Evolutionary conservation across 2,888 invertebrate species (phyloP), one percentile per base, ranked within the genome.

Genomic region (Kuschelorhynchus macadamiae): DNA sequence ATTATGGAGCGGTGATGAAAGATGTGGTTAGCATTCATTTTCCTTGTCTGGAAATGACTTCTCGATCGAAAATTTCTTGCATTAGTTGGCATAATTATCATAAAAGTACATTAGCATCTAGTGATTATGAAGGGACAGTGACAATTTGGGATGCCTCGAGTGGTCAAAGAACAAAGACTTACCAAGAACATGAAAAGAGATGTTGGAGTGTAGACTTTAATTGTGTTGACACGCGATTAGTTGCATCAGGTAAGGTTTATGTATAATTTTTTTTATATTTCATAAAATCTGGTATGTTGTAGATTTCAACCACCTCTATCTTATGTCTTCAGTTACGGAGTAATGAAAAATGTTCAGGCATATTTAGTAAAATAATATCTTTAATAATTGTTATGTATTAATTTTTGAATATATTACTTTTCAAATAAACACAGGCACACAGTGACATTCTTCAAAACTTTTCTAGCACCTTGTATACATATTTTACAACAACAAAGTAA

Each of bases 151-250:
- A 97, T 85, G 94, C 94, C 0, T 86, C 87, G 33, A 92, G 92
- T 0, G 92, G 92, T 11, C 89, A 90, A 76, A 86, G 91, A 65
- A 91, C 91, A 1, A 88, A 92, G 78, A 89, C 90, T 4, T 92
- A 90, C 80, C 90, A 93, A 82, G 97, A 97, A 82, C 97, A 97
- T 84, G 96, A 97, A 84, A 96, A 96, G 82, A 87, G 97, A 44
- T 95, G 95, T 82, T 97, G 97, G 97, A 95, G 95, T 75, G 96
- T 97, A 33, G 96, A 97, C 85, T 97, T 97, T 84, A 97, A 95
- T 83, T 90, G 92, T 74, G 91, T 94, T 20, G 96, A 97, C 82
- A 94, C 96, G 11, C 88, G 94, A 18, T 85, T 97, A 41, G 90
- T 97, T 66, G 97, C 97, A 0, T 95, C 95, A 0, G 96, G 69